Evolutionary conservation across 1,140 invertebrate species (phyloP).

Genomic region (Drosophila malerkotliana): DNA sequence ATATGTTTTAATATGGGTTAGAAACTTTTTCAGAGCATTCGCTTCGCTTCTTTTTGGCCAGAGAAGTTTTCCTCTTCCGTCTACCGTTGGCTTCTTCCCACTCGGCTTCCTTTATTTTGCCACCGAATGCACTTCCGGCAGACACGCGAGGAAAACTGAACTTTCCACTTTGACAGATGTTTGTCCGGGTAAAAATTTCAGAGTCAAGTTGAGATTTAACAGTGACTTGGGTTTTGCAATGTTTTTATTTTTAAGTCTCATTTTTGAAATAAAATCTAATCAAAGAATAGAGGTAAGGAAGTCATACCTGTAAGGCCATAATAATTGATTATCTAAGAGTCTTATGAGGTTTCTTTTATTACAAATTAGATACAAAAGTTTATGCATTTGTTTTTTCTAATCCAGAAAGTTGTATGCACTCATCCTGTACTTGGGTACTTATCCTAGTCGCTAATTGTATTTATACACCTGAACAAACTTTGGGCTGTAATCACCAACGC

Average conservation of each 20-base stretch:
- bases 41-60: constrained; percentile 9
- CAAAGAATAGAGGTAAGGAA: no score
- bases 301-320: neutral
- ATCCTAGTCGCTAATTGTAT: constrained; percentile 37
- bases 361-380: neutral
- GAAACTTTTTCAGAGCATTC: constrained; percentile 54
- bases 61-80: constrained; percentile 25
- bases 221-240: neutral
- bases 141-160: constrained; percentile 28
- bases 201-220: constrained; percentile 4
- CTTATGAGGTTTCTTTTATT: neutral
- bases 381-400: neutral
- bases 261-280: no score
- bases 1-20: constrained; percentile 59
- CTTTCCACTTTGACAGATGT: constrained; percentile 50
- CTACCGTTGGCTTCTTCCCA: constrained; percentile 5
- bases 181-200: constrained; percentile 4
- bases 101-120: constrained; percentile 7
- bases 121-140: constrained; percentile 52
- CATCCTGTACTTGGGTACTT: constrained; percentile 1
- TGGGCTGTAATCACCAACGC: constrained; percentile 29
- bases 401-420: constrained; percentile 8
- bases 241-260: neutral
- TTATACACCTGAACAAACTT: constrained; percentile 45
- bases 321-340: neutral